Evolutionary conservation across 1,140 invertebrate species (phyloP).

Genomic region (Harpegnathos saltator): DNA sequence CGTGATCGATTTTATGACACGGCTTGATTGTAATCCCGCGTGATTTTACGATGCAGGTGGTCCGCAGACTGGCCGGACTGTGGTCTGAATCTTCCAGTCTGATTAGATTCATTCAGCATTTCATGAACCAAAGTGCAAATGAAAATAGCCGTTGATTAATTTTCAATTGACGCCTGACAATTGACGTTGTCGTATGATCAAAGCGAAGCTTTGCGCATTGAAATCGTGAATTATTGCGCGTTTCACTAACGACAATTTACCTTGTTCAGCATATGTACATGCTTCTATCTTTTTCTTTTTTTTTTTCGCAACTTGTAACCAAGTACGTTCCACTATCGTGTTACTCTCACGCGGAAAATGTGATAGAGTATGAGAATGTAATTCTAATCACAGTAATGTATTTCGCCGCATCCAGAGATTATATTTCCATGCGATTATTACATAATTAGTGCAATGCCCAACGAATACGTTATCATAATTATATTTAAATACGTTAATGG

Average conservation of each 20-base stretch:
- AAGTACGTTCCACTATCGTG: no score
- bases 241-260: constrained; percentile 19
- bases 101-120: constrained; percentile 63
- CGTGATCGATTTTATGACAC: constrained; percentile 32
- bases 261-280: background rate
- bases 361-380: background rate
- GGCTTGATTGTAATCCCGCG: constrained; percentile 31
- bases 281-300: background rate
- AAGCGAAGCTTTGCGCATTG: background rate
- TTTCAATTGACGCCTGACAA: constrained; percentile 18
- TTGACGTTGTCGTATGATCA: background rate
- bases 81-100: constrained; percentile 19
- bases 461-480: constrained; percentile 4
- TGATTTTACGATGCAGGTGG: constrained; percentile 43
- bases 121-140: background rate
- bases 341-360: background rate
- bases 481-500: constrained; percentile 22
- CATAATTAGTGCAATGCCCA: background rate
- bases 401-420: background rate
- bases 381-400: background rate
- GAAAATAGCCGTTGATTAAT: constrained; percentile 57
- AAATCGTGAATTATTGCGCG: constrained; percentile 20
- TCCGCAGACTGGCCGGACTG: background rate
- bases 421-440: constrained; percentile 15
- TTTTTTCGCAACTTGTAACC: background rate